Conservation (phyloP, 2,113 vertebrate genomes). For the Zapus hudsonius region DNA sequence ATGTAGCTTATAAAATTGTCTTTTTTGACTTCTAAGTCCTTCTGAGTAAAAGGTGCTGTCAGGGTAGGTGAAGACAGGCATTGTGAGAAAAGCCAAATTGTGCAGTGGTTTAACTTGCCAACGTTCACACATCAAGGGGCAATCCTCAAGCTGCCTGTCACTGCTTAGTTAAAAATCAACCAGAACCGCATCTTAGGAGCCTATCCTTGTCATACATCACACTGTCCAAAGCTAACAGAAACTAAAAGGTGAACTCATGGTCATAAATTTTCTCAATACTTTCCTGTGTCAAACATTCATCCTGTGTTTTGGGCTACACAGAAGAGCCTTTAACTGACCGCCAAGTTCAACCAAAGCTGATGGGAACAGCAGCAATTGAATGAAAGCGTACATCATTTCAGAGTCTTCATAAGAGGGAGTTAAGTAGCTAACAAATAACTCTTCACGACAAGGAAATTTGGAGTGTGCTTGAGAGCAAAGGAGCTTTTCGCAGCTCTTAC, state of each 20-base stretch:
- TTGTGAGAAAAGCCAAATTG: not conserved
- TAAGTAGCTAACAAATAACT: not conserved
- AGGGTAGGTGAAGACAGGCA: not conserved
- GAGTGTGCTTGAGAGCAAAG: too few relatives aligned
- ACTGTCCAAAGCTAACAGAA: not conserved
- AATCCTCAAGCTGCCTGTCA: not conserved
- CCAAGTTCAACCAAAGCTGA: not conserved
- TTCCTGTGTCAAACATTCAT: not conserved
- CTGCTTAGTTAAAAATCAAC: not conserved
- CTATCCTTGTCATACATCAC: not conserved
- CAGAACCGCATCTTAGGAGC: too few relatives aligned
- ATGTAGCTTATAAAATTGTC: not conserved
- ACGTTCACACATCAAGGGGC: not conserved
- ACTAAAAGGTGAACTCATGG: not conserved
- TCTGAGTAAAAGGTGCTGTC: not conserved
- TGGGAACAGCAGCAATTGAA: not conserved
- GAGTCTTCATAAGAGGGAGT: not conserved
- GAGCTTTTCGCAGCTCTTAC: too few relatives aligned
- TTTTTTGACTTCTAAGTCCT: not conserved
- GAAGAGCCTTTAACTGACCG: not conserved
- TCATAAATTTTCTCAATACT: not conserved
- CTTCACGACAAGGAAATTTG: too few relatives aligned
- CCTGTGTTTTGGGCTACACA: not conserved
- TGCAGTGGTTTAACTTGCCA: not conserved
- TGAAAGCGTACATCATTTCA: not conserved